Conservation (phyloP, 2,797 vertebrate genomes). For the Melanotaenia maccullochi region DNA sequence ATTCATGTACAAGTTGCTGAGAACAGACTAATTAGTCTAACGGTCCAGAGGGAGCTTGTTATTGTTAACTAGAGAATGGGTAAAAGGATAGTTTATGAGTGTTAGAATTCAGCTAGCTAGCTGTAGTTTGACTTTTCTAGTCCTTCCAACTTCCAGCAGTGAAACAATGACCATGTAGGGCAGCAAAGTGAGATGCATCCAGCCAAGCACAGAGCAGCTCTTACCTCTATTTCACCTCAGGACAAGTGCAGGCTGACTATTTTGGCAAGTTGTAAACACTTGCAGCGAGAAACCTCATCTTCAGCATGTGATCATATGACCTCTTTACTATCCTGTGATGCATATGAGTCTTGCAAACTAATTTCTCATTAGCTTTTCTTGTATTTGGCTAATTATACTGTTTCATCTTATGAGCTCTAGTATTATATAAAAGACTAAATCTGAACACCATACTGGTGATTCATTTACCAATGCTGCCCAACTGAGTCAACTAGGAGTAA, state of each 20-base stretch:
- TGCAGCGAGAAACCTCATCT: slow-evolving; percentile 3
- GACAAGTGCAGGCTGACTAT: slow-evolving; percentile 28
- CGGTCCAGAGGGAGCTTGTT: slow-evolving; percentile 16
- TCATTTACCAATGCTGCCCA: too few species aligned
- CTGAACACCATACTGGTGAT: not conserved
- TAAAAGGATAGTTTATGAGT: not conserved
- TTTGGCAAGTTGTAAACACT: slow-evolving; percentile 16
- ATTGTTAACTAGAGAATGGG: slow-evolving; percentile 23
- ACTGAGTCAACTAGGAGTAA: too few species aligned
- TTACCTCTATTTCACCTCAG: slow-evolving; percentile 45
- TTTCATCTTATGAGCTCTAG: not conserved
- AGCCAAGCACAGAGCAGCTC: slow-evolving; percentile 29
- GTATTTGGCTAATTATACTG: not conserved
- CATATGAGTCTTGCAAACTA: not conserved
- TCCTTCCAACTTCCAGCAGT: slow-evolving; percentile 11
- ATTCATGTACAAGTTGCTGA: slow-evolving; percentile 34
- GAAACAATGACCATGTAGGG: slow-evolving; percentile 44
- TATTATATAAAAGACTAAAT: not conserved
- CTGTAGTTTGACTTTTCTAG: slow-evolving; percentile 19
- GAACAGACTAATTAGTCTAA: slow-evolving; percentile 36
- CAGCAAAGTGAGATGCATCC: slow-evolving; percentile 31
- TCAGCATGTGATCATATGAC: not conserved
- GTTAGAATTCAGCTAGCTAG: not conserved
- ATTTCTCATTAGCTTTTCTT: not conserved
- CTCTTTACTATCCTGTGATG: not conserved